Evolutionary conservation across 2,113 vertebrate genomes (phyloP).

Genomic region (Ciconia maguari): DNA sequence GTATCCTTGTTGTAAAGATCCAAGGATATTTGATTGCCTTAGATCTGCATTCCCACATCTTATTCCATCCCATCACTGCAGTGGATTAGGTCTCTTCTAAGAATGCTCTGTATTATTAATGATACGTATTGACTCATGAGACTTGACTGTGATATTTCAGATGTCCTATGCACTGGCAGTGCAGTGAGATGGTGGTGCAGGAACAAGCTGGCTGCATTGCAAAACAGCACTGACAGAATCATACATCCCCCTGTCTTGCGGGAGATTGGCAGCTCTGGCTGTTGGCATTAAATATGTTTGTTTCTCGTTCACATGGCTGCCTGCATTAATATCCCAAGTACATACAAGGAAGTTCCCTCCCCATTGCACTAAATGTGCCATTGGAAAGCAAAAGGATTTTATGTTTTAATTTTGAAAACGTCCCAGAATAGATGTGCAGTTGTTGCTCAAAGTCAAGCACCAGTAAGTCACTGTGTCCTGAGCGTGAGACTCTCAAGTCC

Average conservation of each 20-base stretch:
- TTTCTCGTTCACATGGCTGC: background rate
- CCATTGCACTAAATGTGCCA: background rate
- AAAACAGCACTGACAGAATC: background rate
- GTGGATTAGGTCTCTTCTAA: background rate
- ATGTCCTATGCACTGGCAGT: background rate
- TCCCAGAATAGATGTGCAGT: background rate
- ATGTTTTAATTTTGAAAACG: background rate
- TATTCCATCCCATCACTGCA: background rate
- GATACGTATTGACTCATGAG: background rate
- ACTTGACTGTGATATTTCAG: background rate
- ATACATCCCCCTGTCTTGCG: rapidly evolving
- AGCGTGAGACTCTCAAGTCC: background rate
- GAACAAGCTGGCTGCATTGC: background rate
- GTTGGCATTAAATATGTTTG: background rate
- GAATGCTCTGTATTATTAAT: background rate
- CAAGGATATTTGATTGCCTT: background rate
- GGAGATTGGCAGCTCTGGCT: background rate
- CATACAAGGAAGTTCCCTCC: background rate
- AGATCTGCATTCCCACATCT: background rate
- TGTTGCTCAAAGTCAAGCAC: rapidly evolving
- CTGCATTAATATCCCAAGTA: background rate
- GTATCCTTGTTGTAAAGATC: background rate
- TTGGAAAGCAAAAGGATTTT: background rate
- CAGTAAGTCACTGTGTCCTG: background rate
- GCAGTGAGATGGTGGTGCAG: background rate